Conservation (phyloP, 2,797 vertebrate species). For the Tangara arthus region DNA sequence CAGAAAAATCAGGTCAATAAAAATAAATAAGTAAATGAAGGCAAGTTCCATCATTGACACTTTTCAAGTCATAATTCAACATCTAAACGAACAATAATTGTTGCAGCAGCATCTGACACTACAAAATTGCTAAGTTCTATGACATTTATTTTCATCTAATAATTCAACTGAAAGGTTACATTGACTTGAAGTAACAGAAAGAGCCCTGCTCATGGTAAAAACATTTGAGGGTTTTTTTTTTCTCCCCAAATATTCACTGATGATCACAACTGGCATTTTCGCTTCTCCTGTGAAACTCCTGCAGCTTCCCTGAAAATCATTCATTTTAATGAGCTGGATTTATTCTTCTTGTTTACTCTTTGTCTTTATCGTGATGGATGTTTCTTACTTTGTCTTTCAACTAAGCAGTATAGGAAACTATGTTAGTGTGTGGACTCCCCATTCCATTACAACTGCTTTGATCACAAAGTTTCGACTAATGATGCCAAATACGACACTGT, state of each 20-base stretch:
- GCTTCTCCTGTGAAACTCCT: background rate
- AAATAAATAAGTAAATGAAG: background rate
- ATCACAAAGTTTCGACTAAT: background rate
- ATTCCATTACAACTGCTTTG: background rate
- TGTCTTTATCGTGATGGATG: background rate
- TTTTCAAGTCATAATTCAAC: background rate
- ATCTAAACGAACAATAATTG: background rate
- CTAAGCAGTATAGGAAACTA: background rate
- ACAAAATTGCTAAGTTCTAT: background rate
- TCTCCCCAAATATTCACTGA: background rate
- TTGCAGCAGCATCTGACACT: background rate
- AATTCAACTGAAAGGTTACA: background rate
- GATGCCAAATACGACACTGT: background rate
- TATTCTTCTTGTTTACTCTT: background rate
- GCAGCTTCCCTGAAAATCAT: background rate
- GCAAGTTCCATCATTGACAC: background rate
- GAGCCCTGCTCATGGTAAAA: background rate
- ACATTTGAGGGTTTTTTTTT: rapidly evolving
- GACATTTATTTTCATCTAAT: background rate
- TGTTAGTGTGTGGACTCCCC: background rate
- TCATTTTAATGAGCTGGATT: background rate
- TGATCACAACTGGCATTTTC: background rate
- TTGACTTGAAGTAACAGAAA: background rate
- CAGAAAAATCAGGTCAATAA: background rate
- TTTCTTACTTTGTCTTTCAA: background rate